phyloP scores from a whole-genome alignment of 2,888 invertebrate genomes.

The Patella caerulea region DNA sequence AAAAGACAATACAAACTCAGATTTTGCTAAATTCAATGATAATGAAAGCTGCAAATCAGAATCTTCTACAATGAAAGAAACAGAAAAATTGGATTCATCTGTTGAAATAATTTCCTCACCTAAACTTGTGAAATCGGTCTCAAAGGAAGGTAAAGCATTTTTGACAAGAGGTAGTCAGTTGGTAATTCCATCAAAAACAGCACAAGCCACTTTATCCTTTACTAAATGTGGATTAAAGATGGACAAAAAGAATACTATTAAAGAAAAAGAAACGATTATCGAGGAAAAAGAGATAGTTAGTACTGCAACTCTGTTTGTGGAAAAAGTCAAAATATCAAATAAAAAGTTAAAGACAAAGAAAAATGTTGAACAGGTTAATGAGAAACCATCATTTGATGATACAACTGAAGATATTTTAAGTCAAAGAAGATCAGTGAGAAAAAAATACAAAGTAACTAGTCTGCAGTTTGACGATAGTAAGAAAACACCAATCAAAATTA shows the following conservation, averaged over 20 bases:
- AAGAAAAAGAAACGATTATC: neutral
- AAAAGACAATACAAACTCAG: neutral
- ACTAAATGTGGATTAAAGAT: conserved; percentile 24
- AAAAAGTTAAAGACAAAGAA: neutral
- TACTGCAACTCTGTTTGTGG: neutral
- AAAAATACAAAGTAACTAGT: conserved; percentile 47
- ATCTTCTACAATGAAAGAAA: neutral
- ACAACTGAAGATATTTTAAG: neutral
- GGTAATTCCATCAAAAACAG: conserved; percentile 29
- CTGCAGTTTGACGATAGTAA: conserved; percentile 46
- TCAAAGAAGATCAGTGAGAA: conserved; percentile 35
- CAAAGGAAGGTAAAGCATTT: neutral
- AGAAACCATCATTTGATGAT: neutral
- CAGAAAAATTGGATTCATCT: neutral
- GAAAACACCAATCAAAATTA: conserved; percentile 51
- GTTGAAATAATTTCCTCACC: neutral
- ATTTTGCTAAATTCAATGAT: neutral
- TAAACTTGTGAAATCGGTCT: neutral
- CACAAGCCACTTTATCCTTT: conserved; percentile 47
- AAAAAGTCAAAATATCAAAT: neutral
- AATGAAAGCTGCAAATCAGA: too few species aligned
- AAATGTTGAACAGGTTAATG: neutral
- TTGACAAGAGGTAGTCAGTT: neutral
- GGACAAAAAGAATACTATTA: neutral
- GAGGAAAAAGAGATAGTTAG: neutral